Conservation (phyloP, 1,140 invertebrate genomes). For the Diachasmimorpha longicaudata region DNA sequence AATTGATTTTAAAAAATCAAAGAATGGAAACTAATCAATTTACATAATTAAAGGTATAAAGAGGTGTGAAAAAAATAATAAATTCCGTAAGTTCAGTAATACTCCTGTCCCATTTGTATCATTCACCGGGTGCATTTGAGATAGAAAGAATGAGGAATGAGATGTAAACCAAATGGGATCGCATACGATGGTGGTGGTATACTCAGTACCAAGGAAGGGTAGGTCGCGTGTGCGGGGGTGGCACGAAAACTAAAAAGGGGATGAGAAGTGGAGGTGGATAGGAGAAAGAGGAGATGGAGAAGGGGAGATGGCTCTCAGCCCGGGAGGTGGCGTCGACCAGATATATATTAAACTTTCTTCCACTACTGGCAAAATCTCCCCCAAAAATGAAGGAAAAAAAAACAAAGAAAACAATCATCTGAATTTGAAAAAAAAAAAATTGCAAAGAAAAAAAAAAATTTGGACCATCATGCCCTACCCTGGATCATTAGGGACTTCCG, state of each 20-base stretch:
- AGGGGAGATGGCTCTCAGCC: not conserved
- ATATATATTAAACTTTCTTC: not conserved
- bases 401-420: not conserved
- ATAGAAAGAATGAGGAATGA: not conserved
- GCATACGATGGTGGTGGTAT: not conserved
- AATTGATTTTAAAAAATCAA: too few species aligned
- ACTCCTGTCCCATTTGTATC: not conserved
- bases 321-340: not conserved
- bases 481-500: conserved; percentile 88
- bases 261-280: too few species aligned
- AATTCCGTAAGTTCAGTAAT: not conserved
- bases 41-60: not conserved
- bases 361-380: not conserved
- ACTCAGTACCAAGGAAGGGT: not conserved
- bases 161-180: not conserved
- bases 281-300: too few species aligned
- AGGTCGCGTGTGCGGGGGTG: not conserved
- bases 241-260: not conserved
- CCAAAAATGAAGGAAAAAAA: not conserved
- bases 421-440: not conserved
- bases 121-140: not conserved
- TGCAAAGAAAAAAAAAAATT: too few species aligned
- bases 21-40: not conserved
- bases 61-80: not conserved
- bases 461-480: conserved; percentile 69